Evolutionary conservation across 2,113 vertebrate species (phyloP), one percentile per base, ranked within the genome.

Genomic region (Dromaius novaehollandiae): DNA sequence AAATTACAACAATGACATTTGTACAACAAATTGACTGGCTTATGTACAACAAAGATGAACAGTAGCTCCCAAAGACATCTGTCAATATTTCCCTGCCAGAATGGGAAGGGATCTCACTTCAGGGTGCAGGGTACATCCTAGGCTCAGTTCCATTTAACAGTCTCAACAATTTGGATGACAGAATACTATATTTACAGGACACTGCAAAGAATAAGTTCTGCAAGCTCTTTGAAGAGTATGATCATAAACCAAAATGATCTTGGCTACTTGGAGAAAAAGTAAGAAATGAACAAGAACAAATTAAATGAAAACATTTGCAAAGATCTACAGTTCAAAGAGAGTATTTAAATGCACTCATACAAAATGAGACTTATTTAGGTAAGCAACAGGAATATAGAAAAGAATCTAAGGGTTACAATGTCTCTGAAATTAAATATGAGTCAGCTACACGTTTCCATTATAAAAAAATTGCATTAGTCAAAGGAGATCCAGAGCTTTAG

Each of bases 161-260:
- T 50, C 87, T 89, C 77, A 87, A 64, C 20, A 90, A 8, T 56
- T 80, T 81, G 50, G 68, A 92, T 70, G 82, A 56, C 42, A 65
- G 46, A 85, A 53, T 48, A 71, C 42, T 19, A 82, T 83, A 93
- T 88, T 88, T 53, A 3, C 44, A 66, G 25, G 7, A 77, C 77
- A 61, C 38, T 77, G 71, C 21, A 80, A 83, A 86, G 55, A 81
- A 66, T 15, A 77, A 71, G 26, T 44, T 44, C 86, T 90, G 42
- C 19, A 90, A 88, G 40, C 22, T 63, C 68, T 92, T 80, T 81
- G 73, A 86, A 84, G 58, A 90, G 51, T 88, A 80, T 36, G 51
- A 81, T 77, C 64, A 77, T 95, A 95, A 93, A 90, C 88, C 92
- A 93, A 93, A 93, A 92, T 86, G 21, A 74, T 88, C 64, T 58